phyloP scores from a whole-genome alignment of 2,888 invertebrate genomes.

The Piscicola geometra region DNA sequence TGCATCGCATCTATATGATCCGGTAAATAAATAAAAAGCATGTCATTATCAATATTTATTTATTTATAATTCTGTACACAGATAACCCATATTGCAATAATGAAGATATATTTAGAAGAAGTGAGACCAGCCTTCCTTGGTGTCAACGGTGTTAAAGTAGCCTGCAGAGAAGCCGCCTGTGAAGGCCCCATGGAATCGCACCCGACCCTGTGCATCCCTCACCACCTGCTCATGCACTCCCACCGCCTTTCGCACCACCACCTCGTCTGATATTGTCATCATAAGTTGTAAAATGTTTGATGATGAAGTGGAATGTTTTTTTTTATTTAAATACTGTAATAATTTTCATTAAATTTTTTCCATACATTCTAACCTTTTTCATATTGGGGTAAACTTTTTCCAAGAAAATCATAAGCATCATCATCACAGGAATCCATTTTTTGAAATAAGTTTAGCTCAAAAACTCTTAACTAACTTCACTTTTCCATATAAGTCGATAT shows the following conservation, averaged over 20 bases:
- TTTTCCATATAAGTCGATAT: too few relatives aligned
- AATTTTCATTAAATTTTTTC: too few relatives aligned
- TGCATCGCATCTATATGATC: too few relatives aligned
- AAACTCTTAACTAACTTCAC: too few relatives aligned
- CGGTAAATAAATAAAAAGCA: too few relatives aligned
- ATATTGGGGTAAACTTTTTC: slow-evolving; percentile 1
- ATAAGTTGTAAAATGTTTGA: too few relatives aligned
- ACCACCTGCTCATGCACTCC: slow-evolving; percentile 71
- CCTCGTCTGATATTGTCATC: slow-evolving; percentile 72
- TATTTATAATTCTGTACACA: neutral
- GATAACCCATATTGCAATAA: neutral
- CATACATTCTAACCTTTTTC: neutral
- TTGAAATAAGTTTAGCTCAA: too few relatives aligned
- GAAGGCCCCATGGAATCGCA: slow-evolving; percentile 95
- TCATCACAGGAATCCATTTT: neutral
- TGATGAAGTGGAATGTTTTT: too few relatives aligned
- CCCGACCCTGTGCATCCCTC: slow-evolving; percentile 40
- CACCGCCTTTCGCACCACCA: slow-evolving; percentile 70
- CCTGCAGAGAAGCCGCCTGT: slow-evolving; percentile 98
- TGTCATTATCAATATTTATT: neutral
- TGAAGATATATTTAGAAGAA: neutral
- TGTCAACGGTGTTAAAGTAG: slow-evolving; percentile 91
- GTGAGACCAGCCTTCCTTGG: slow-evolving; percentile 66
- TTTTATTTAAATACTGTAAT: too few relatives aligned
- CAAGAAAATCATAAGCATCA: slow-evolving; percentile 1